Conservation (phyloP, 2,797 vertebrate genomes). For the Melanotaenia trifasciata region DNA sequence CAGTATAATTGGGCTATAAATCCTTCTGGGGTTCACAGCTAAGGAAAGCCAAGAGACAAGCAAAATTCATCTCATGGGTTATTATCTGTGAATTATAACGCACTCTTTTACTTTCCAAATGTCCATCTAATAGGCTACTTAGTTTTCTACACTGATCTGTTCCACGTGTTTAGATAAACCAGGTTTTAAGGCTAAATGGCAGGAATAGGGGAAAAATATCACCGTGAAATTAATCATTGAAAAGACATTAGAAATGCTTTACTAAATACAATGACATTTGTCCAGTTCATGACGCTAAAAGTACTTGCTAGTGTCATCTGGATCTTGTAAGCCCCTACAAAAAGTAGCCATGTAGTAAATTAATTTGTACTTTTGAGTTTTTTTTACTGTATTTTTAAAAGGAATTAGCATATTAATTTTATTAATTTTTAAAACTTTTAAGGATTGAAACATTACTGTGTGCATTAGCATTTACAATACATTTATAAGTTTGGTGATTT, state of each 20-base stretch:
- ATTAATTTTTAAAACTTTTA: too few species aligned
- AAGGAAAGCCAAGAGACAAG: conserved; percentile 35
- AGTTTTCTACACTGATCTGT: conserved; percentile 44
- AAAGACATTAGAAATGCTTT: conserved; percentile 38
- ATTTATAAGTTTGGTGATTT: too few species aligned
- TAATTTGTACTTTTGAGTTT: too few species aligned
- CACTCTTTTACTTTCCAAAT: conserved; percentile 46
- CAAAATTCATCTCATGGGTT: conserved; percentile 38
- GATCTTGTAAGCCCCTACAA: background rate
- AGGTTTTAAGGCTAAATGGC: conserved; percentile 32
- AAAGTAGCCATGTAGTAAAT: background rate
- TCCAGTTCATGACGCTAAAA: background rate
- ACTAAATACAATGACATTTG: background rate
- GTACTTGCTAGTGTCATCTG: background rate
- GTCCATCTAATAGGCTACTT: conserved; percentile 46
- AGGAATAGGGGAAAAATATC: background rate
- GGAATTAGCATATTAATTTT: too few species aligned
- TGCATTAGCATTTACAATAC: background rate
- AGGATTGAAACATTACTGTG: too few species aligned
- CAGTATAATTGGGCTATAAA: conserved; percentile 56
- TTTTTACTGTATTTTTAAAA: too few species aligned
- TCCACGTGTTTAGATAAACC: conserved; percentile 48
- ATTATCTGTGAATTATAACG: conserved; percentile 33
- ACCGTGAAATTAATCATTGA: conserved; percentile 22
- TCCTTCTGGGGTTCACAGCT: conserved; percentile 37